Evolutionary conservation across 2,888 invertebrate species (phyloP).

Genomic region (Keiferia lycopersicella): DNA sequence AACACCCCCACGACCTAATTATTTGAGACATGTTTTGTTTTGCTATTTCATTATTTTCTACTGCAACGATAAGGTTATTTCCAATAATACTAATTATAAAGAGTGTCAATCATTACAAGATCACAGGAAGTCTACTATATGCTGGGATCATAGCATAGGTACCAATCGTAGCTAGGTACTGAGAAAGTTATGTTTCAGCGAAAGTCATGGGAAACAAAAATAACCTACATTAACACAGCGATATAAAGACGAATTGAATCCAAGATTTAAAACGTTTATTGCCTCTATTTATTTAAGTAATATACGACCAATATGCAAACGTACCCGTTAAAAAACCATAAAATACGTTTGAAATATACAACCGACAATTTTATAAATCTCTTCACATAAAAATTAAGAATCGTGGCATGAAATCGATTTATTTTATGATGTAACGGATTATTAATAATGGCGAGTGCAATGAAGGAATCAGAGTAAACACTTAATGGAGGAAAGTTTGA

Average conservation of each 20-base stretch:
- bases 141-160: no score
- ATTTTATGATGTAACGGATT: constrained; percentile 14
- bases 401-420: constrained; percentile 16
- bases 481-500: constrained; percentile 1
- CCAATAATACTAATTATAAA: no score
- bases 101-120: no score
- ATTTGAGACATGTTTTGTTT: no score
- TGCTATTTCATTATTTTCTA: no score
- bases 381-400: constrained; percentile 15
- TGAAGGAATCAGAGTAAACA: constrained; percentile 14
- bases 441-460: constrained; percentile 1
- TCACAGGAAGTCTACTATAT: no score
- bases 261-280: not conserved
- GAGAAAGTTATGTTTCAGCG: not conserved
- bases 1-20: no score
- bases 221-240: not conserved
- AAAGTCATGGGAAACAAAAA: not conserved
- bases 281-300: not conserved
- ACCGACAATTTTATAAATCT: constrained; percentile 5
- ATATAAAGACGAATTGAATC: not conserved
- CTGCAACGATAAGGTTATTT: no score
- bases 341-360: not conserved
- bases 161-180: not conserved
- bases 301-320: not conserved
- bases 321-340: not conserved